These are phyloP conservation scores for Psephotus haematonotus DNA, from an alignment of 2,113 vertebrate species.

Conservation along the genomic window DNA sequence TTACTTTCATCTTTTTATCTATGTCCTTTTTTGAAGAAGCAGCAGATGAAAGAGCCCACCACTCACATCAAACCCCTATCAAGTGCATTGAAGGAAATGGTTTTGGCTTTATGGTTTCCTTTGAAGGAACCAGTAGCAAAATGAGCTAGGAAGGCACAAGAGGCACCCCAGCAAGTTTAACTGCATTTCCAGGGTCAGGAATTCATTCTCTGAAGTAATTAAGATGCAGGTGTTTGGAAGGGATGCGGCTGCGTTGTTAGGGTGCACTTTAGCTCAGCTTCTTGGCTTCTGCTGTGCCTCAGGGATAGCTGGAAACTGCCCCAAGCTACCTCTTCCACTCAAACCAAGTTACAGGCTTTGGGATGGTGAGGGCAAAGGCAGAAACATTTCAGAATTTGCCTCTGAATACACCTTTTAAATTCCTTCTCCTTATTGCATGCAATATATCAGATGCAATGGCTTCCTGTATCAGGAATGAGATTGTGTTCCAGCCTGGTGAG, in stretches of 20 bases:
- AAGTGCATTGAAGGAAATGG: not conserved
- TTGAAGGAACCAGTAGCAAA: conserved; percentile 35
- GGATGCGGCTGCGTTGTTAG: not conserved
- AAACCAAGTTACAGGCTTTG: not conserved
- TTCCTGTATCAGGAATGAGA: not conserved
- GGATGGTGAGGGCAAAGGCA: not conserved
- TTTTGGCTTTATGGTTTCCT: conserved; percentile 11
- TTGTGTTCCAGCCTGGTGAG: not conserved
- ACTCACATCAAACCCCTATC: not conserved
- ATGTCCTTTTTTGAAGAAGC: not conserved
- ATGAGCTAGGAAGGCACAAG: not conserved
- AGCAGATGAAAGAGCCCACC: conserved; percentile 37
- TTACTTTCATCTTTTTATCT: not conserved
- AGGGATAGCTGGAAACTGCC: not conserved
- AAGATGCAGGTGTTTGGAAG: not conserved
- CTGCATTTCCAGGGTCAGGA: not conserved
- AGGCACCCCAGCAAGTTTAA: not conserved
- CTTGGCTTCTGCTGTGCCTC: not conserved
- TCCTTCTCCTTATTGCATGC: not conserved
- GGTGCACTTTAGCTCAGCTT: not conserved
- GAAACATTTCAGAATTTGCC: not conserved
- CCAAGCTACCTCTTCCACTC: not conserved
- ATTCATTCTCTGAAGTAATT: conserved; percentile 2
- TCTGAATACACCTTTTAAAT: not conserved
- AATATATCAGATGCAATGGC: not conserved